Conservation (phyloP, 1,140 invertebrate genomes). For the Calosoma granatense region DNA sequence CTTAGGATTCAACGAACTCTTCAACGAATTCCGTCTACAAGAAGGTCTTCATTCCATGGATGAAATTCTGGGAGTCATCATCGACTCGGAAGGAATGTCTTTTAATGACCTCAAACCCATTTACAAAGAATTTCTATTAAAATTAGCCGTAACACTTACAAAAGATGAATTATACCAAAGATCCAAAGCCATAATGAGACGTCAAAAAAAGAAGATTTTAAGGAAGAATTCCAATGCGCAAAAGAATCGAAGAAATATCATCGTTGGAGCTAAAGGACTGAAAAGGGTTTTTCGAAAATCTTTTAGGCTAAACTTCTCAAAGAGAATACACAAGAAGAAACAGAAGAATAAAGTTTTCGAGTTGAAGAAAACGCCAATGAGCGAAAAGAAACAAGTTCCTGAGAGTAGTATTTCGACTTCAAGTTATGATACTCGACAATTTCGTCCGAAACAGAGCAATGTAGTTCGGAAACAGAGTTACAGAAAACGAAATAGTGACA, state of each 20-base stretch:
- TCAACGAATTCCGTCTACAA: constrained; percentile 72
- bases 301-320: constrained; percentile 27
- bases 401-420: constrained; percentile 47
- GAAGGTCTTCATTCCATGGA: constrained; percentile 79
- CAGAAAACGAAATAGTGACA: constrained; percentile 36
- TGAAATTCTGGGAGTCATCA: constrained; percentile 77
- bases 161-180: constrained; percentile 84
- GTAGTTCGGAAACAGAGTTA: constrained; percentile 30
- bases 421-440: constrained; percentile 46
- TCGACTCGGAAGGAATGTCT: constrained; percentile 83
- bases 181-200: constrained; percentile 78
- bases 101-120: constrained; percentile 85
- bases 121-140: constrained; percentile 79
- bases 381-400: constrained; percentile 26
- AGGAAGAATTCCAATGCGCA: constrained; percentile 37
- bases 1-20: constrained; percentile 70
- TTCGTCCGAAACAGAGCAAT: constrained; percentile 41
- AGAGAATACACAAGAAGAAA: constrained; percentile 15
- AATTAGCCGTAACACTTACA: constrained; percentile 74
- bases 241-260: constrained; percentile 42
- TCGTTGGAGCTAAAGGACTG: constrained; percentile 41
- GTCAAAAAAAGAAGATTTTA: constrained; percentile 58
- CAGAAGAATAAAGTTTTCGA: constrained; percentile 33
- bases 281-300: constrained; percentile 42
- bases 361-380: constrained; percentile 19